These are phyloP conservation scores for Psophia crepitans DNA, from an alignment of 2,113 vertebrate genomes.

Conservation along the genomic window DNA sequence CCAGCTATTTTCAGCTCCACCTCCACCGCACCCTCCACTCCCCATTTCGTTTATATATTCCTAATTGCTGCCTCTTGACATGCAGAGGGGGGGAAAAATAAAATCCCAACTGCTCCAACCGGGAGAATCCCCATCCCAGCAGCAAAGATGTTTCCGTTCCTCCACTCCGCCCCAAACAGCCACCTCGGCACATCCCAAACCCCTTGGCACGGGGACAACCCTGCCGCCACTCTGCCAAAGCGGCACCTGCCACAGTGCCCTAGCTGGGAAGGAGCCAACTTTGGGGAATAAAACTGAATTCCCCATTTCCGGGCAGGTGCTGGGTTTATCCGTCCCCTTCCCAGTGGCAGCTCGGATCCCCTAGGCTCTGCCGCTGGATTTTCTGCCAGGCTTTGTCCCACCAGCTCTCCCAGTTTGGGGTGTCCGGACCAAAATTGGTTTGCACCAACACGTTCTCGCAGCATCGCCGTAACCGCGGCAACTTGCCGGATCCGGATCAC, in stretches of 20 bases:
- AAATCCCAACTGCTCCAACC: rapidly evolving
- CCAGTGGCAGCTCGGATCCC: not conserved
- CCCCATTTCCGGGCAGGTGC: not conserved
- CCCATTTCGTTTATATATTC: no score
- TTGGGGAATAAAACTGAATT: not conserved
- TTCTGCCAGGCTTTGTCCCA: not conserved
- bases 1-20: not conserved
- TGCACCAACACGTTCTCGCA: rapidly evolving
- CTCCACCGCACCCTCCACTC: not conserved
- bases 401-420: not conserved
- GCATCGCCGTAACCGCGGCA: not conserved
- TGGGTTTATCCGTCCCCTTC: not conserved
- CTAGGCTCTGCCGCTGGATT: rapidly evolving
- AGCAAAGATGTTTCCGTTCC: not conserved
- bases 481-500: rapidly evolving
- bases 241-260: not conserved
- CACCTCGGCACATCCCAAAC: not conserved
- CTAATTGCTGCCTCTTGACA: not conserved
- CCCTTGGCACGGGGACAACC: not conserved
- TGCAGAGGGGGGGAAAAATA: rapidly evolving
- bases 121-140: not conserved
- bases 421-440: not conserved
- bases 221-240: not conserved
- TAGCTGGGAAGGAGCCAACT: slow-evolving; percentile 2
- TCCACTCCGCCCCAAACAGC: not conserved